These are phyloP conservation scores for Rotaria sp. DNA, from an alignment of 2,888 invertebrate species.

Conservation along the genomic window DNA sequence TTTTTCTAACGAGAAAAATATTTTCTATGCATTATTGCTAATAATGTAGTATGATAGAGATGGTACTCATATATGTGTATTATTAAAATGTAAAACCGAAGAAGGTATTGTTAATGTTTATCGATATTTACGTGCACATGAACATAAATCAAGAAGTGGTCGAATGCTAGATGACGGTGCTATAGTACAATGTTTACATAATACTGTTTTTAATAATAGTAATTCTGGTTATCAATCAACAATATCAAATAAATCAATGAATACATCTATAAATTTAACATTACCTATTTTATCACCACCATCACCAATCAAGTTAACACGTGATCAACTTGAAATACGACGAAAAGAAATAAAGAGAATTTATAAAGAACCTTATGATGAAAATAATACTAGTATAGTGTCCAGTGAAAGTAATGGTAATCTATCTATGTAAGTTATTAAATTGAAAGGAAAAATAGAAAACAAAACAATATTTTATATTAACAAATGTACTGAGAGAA, in stretches of 20 bases:
- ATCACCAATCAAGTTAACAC: neutral
- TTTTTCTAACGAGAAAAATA: neutral
- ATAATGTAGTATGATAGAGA: slow-evolving; percentile 8
- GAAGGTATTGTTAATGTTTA: slow-evolving; percentile 11
- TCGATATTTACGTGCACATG: slow-evolving; percentile 8
- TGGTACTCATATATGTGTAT: neutral
- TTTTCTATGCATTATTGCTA: neutral
- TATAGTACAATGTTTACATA: slow-evolving; percentile 8
- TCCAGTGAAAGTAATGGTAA: neutral
- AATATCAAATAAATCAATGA: neutral
- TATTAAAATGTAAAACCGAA: neutral
- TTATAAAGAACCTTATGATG: neutral
- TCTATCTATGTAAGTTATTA: neutral
- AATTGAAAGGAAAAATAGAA: no score
- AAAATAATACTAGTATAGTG: neutral
- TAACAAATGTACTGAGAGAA: no score
- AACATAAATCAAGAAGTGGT: slow-evolving; percentile 3
- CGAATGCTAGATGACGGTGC: slow-evolving; percentile 11
- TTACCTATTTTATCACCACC: neutral
- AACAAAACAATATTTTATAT: no score
- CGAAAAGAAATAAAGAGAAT: neutral
- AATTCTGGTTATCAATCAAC: neutral
- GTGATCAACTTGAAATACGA: neutral
- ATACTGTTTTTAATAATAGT: neutral
- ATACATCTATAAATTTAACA: neutral